Evolutionary conservation across 2,888 invertebrate genomes (phyloP).

Genomic region (Troides aeacus): DNA sequence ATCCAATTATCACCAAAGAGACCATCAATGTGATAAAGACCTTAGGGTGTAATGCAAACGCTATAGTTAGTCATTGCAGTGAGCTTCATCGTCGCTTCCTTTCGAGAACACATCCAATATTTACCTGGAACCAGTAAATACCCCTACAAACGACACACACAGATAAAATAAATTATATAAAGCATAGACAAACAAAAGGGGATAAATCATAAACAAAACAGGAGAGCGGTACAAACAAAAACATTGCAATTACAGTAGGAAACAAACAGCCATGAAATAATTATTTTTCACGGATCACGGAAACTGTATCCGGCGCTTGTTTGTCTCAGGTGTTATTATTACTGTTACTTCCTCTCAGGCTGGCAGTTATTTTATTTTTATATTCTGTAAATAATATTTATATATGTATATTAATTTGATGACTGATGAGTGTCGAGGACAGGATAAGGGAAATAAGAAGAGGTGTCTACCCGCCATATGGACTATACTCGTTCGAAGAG

Average conservation of each 20-base stretch:
- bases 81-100: too few relatives aligned
- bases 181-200: not conserved
- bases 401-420: not conserved
- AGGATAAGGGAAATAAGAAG: too few relatives aligned
- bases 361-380: slow-evolving; percentile 10
- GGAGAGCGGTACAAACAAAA: slow-evolving; percentile 19
- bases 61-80: too few relatives aligned
- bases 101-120: too few relatives aligned
- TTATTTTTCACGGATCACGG: slow-evolving; percentile 25
- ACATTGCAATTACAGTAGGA: slow-evolving; percentile 21
- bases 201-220: slow-evolving; percentile 24
- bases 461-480: too few relatives aligned
- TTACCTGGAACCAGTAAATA: not conserved
- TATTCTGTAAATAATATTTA: not conserved
- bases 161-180: not conserved
- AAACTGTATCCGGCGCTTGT: slow-evolving; percentile 19
- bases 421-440: too few relatives aligned
- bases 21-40: too few relatives aligned
- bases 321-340: slow-evolving; percentile 31
- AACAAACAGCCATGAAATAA: slow-evolving; percentile 26
- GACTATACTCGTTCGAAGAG: too few relatives aligned
- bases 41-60: too few relatives aligned
- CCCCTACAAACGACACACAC: not conserved
- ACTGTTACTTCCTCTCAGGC: slow-evolving; percentile 11
- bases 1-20: too few relatives aligned